A percentile compares a stretch with the other conserved stretches of the same genome.
Conservation (phyloP, 2,888 invertebrate species). For the Drosophila neotestacea region DNA sequence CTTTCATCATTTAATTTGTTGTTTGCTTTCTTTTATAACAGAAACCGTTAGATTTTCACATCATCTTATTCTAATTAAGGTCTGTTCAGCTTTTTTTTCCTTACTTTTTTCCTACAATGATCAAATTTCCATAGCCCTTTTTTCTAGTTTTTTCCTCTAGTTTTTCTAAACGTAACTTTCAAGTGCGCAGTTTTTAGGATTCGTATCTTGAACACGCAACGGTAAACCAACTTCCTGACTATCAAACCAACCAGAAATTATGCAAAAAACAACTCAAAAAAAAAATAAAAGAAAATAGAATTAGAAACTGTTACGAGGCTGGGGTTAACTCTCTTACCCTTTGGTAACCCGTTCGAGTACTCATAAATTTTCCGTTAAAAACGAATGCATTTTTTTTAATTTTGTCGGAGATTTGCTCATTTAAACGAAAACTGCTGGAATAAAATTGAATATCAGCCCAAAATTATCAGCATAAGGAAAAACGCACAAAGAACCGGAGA, state of each 20-base stretch:
- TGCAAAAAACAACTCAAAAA: constrained; percentile 36
- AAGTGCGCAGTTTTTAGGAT: constrained; percentile 60
- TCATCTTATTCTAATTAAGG: constrained; percentile 12
- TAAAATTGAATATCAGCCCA: constrained; percentile 51
- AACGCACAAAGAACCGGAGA: constrained; percentile 48
- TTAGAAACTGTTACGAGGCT: constrained; percentile 2
- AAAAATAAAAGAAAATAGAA: neutral
- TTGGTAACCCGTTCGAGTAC: constrained; percentile 31
- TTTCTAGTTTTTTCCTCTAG: constrained; percentile 14
- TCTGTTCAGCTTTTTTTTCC: constrained; percentile 4
- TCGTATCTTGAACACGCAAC: constrained; percentile 74
- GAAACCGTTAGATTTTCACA: constrained; percentile 57
- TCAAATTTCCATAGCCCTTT: constrained; percentile 49
- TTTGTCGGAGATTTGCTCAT: constrained; percentile 64
- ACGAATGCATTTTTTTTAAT: constrained; percentile 57
- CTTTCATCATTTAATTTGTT: neutral
- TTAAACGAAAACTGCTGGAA: constrained; percentile 71
- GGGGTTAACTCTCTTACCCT: constrained; percentile 24
- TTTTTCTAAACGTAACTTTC: neutral
- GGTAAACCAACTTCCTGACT: constrained; percentile 45
- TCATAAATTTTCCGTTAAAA: constrained; percentile 81
- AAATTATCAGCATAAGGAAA: constrained; percentile 37
- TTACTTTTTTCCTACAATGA: constrained; percentile 20
- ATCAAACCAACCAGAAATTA: constrained; percentile 43
- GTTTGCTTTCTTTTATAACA: neutral